Conservation (phyloP, 2,797 vertebrate species). For the Bradypodion ventrale region DNA sequence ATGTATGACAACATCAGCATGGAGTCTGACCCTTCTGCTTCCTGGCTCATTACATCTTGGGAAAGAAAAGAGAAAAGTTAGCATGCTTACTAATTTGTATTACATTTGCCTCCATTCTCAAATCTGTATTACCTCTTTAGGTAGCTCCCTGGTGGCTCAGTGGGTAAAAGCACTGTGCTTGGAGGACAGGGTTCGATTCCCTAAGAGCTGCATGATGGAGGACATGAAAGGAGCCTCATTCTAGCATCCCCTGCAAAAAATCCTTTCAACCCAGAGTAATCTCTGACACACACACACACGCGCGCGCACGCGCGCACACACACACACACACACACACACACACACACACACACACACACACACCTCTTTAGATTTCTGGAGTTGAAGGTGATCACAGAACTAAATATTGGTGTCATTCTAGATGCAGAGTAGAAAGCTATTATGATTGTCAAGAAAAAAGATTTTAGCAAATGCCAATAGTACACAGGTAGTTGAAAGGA, state of each 20-base stretch:
- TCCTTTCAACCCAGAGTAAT: too few species aligned
- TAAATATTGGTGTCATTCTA: slow-evolving; percentile 15
- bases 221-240: too few species aligned
- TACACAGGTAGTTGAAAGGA: not conserved
- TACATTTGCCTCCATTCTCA: slow-evolving; percentile 17
- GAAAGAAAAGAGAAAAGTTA: not conserved
- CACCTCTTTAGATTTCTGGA: slow-evolving; percentile 7
- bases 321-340: too few species aligned
- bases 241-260: too few species aligned
- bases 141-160: too few species aligned
- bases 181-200: too few species aligned
- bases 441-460: not conserved
- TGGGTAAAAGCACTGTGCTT: too few species aligned
- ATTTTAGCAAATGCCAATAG: not conserved
- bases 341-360: too few species aligned
- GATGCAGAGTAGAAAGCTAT: not conserved
- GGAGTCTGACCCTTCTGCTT: slow-evolving; percentile 37
- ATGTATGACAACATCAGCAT: slow-evolving; percentile 30
- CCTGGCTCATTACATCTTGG: slow-evolving; percentile 27
- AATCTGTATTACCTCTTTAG: slow-evolving; percentile 1
- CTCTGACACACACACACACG: too few species aligned
- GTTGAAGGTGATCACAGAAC: slow-evolving; percentile 1
- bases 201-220: too few species aligned
- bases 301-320: too few species aligned
- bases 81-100: not conserved